These are phyloP conservation scores for Hypolimnas misippus DNA, from an alignment of 2,888 invertebrate species.

Conservation along the genomic window DNA sequence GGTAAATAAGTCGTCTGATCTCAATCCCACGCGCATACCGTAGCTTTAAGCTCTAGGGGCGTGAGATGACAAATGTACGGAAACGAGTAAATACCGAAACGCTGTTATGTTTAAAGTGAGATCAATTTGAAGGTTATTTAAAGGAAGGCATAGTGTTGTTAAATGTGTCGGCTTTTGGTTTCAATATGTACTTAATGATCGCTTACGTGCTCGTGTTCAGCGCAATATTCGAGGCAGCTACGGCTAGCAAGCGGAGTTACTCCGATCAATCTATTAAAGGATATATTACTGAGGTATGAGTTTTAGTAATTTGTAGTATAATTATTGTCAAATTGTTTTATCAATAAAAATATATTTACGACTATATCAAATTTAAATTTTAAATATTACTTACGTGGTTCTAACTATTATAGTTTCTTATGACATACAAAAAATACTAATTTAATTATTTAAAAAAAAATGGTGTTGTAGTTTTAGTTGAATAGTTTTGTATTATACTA, in stretches of 20 bases:
- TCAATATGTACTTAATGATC: slow-evolving; percentile 64
- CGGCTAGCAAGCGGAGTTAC: slow-evolving; percentile 87
- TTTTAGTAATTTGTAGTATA: background rate
- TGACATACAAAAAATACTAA: too few species aligned
- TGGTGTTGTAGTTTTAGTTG: too few species aligned
- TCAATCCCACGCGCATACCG: slow-evolving; percentile 31
- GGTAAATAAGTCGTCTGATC: slow-evolving; percentile 28
- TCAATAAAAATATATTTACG: background rate
- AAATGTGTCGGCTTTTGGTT: slow-evolving; percentile 56
- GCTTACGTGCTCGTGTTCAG: slow-evolving; percentile 65
- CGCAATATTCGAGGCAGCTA: slow-evolving; percentile 61
- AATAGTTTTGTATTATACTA: slow-evolving; percentile 3
- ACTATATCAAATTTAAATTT: background rate
- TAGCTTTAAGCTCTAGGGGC: slow-evolving; percentile 57
- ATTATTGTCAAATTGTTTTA: background rate
- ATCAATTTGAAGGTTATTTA: slow-evolving; percentile 29
- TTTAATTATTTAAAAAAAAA: too few species aligned
- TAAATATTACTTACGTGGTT: too few species aligned
- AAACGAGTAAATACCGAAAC: slow-evolving; percentile 57
- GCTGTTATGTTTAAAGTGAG: slow-evolving; percentile 77
- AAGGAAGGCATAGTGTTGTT: slow-evolving; percentile 35
- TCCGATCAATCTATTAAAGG: slow-evolving; percentile 92
- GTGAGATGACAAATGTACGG: slow-evolving; percentile 61
- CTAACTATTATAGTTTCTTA: too few species aligned
- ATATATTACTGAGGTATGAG: slow-evolving; percentile 91